phyloP scores from a whole-genome alignment of 2,888 invertebrate genomes.

The Cryptocheilus praepositus region DNA sequence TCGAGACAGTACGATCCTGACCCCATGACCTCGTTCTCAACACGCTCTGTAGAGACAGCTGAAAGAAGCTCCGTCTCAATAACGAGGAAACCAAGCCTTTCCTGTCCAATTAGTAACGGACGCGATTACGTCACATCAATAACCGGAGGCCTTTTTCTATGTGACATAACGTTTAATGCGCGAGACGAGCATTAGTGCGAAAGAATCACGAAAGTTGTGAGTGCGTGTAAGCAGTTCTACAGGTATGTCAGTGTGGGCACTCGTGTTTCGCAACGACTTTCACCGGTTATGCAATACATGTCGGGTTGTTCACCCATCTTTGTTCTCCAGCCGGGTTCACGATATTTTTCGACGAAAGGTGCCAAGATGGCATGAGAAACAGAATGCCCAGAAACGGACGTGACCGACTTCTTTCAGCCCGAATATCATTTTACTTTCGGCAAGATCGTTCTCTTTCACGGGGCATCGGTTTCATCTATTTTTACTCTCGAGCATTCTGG shows the following conservation, averaged over 20 bases:
- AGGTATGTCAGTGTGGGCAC: conserved; percentile 12
- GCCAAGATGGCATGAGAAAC: too few species aligned
- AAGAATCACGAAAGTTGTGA: conserved; percentile 16
- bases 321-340: conserved; percentile 34
- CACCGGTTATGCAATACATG: conserved; percentile 61
- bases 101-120: neutral
- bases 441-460: too few species aligned
- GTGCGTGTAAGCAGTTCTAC: neutral
- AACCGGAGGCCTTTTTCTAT: neutral
- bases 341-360: too few species aligned
- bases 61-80: too few species aligned
- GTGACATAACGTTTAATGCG: conserved; percentile 51
- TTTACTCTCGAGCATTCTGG: too few species aligned
- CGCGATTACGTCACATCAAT: conserved; percentile 6
- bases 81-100: neutral
- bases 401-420: too few species aligned
- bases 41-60: too few species aligned
- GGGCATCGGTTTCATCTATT: too few species aligned
- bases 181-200: conserved; percentile 18
- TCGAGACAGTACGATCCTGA: neutral
- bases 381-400: too few species aligned
- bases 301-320: conserved; percentile 62
- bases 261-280: conserved; percentile 65
- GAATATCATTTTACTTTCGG: too few species aligned
- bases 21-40: too few species aligned